Conservation (phyloP, 2,113 vertebrate species). For the Epinephelus fuscoguttatus region DNA sequence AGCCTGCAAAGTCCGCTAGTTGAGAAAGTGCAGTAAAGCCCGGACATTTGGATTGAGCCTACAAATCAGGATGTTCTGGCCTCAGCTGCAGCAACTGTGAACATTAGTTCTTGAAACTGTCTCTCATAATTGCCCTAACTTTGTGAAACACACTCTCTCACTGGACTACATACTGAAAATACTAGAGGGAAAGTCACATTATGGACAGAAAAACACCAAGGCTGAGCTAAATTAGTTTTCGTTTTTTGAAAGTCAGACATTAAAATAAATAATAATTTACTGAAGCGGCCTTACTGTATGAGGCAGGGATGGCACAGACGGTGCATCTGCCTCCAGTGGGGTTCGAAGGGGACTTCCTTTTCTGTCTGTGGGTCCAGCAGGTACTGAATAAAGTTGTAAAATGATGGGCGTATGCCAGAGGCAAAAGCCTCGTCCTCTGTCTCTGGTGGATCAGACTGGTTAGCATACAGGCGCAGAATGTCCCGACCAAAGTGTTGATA, state of each 20-base stretch:
- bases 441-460: not conserved
- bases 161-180: not conserved
- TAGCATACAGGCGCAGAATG: conserved; percentile 29
- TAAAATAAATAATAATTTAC: not conserved
- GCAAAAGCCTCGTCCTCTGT: not conserved
- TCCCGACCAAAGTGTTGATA: not conserved
- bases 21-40: too few relatives aligned
- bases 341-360: not conserved
- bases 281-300: conserved; percentile 44
- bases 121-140: not conserved
- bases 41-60: not conserved
- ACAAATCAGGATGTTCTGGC: not conserved
- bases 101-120: not conserved
- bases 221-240: not conserved
- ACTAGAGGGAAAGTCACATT: not conserved
- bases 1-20: too few relatives aligned
- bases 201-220: not conserved
- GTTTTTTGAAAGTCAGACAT: not conserved
- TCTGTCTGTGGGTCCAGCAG: conserved; percentile 44
- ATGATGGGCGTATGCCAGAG: not conserved
- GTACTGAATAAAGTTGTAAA: conserved; percentile 63
- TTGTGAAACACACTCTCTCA: not conserved
- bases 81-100: not conserved
- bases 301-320: conserved; percentile 58
- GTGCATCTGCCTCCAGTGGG: conserved; percentile 66